Conservation (phyloP, 2,888 invertebrate genomes). For the Cantharis lateralis region DNA sequence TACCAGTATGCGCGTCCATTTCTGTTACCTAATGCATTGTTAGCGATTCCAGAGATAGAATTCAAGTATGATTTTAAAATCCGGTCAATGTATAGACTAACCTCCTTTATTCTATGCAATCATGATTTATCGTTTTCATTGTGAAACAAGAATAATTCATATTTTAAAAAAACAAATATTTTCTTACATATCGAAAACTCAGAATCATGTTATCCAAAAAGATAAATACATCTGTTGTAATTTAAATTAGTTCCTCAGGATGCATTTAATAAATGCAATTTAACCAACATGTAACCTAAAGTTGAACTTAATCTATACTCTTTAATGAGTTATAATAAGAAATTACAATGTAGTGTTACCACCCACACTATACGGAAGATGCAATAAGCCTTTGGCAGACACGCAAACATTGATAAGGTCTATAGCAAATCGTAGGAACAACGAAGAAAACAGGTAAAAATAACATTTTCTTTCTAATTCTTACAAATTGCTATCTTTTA, state of each 20-base stretch:
- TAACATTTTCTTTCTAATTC: neutral
- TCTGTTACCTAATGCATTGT: neutral
- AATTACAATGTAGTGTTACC: constrained; percentile 37
- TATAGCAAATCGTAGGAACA: constrained; percentile 13
- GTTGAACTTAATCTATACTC: constrained; percentile 10
- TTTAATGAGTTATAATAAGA: constrained; percentile 25
- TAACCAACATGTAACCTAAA: neutral
- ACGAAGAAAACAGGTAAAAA: neutral
- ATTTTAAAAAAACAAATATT: neutral
- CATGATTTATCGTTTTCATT: neutral
- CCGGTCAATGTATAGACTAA: neutral
- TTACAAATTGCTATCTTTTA: neutral
- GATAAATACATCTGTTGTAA: neutral
- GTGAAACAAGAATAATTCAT: neutral
- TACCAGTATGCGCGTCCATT: neutral
- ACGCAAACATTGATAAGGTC: constrained; percentile 21
- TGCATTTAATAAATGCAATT: neutral
- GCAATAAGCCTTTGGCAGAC: constrained; percentile 32
- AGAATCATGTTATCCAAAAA: neutral
- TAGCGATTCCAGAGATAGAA: neutral
- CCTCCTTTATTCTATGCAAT: neutral
- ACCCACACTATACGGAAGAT: constrained; percentile 41
- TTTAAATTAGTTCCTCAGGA: neutral
- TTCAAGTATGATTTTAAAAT: neutral
- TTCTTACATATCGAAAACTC: neutral